Conservation (phyloP, 1,140 invertebrate species). For the Himalopsyche phryganea region DNA sequence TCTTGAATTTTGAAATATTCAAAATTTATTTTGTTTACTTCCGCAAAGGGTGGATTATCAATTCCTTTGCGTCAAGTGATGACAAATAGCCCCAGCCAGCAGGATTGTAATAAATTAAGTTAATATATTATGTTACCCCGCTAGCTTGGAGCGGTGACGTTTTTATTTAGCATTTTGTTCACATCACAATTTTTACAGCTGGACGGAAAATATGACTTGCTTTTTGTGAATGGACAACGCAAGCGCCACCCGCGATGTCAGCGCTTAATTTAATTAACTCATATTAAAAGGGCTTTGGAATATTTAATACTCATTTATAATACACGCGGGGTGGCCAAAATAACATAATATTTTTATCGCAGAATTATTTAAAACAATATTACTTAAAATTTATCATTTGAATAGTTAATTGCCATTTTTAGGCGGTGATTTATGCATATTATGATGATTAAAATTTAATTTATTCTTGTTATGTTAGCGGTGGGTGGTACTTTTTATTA, state of each 20-base stretch:
- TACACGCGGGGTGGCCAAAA: neutral
- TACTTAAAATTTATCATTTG: too few species aligned
- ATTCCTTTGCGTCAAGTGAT: constrained; percentile 17
- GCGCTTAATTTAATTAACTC: constrained; percentile 22
- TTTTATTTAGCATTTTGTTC: constrained; percentile 26
- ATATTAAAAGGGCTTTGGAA: constrained; percentile 14
- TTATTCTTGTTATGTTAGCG: too few species aligned
- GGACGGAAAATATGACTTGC: constrained; percentile 28
- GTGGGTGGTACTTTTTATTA: too few species aligned
- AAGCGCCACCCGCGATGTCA: constrained; percentile 16
- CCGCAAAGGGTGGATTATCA: constrained; percentile 9
- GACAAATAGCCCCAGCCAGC: constrained; percentile 18
- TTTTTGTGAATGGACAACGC: constrained; percentile 7
- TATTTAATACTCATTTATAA: constrained; percentile 21
- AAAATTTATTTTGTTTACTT: constrained; percentile 1
- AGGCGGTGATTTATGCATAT: too few species aligned
- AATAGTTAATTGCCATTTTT: too few species aligned
- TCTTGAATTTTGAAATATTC: neutral
- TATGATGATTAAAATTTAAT: too few species aligned
- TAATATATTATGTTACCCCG: constrained; percentile 8
- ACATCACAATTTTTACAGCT: constrained; percentile 18
- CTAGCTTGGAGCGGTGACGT: constrained; percentile 12
- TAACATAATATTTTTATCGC: too few species aligned
- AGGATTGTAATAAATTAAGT: constrained; percentile 23
- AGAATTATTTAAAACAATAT: too few species aligned